phyloP scores from a whole-genome alignment of 1,140 invertebrate genomes.

The Portunus trituberculatus region DNA sequence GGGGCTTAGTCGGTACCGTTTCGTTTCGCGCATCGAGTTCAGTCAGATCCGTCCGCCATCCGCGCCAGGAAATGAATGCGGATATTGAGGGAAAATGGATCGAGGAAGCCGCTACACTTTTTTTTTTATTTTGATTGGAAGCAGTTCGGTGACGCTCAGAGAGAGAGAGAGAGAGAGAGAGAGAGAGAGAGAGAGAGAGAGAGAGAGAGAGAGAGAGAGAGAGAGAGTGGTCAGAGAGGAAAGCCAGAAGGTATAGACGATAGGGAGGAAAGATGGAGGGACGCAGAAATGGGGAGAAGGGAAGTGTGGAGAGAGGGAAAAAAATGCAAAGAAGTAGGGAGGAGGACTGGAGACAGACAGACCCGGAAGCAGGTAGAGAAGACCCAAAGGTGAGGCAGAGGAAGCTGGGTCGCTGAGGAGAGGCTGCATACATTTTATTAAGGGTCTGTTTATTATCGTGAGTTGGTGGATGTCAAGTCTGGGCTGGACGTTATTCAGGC shows the following conservation, averaged over 20 bases:
- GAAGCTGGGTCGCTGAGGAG: background rate
- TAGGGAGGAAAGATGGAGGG: no score
- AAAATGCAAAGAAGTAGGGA: no score
- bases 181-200: background rate
- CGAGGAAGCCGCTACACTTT: background rate
- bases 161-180: background rate
- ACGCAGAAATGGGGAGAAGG: no score
- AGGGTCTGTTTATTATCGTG: background rate
- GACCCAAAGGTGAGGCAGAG: background rate
- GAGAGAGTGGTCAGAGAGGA: no score
- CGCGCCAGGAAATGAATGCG: conserved; percentile 7
- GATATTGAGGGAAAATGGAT: conserved; percentile 4
- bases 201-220: background rate
- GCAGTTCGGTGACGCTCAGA: background rate
- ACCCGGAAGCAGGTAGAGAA: no score
- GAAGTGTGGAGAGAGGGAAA: no score
- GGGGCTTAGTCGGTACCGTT: background rate
- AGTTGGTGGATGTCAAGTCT: background rate
- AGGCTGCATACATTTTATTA: background rate
- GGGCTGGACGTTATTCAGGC: background rate
- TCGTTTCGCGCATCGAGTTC: background rate
- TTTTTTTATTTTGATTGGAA: background rate
- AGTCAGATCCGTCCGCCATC: background rate
- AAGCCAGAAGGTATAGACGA: no score
- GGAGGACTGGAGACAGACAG: no score